Percentiles rank a stretch among this genome's conserved stretches.
Evolutionary conservation across 2,797 vertebrate species (phyloP).

Genomic region (Halcyon leucocephala): DNA sequence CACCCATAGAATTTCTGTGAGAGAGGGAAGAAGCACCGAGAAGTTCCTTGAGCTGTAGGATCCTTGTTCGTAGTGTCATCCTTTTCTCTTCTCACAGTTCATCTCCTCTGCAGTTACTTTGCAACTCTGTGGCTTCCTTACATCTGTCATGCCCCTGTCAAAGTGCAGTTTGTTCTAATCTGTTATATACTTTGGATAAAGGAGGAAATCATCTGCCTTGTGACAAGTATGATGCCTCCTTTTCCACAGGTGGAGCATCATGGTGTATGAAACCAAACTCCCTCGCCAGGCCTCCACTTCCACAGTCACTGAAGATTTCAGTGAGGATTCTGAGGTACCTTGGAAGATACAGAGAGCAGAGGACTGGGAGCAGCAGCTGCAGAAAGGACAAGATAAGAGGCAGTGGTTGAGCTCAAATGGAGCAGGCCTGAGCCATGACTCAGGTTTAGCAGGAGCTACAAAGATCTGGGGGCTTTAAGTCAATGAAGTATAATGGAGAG

Average conservation of each 20-base stretch:
- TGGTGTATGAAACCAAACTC: constrained; percentile 96
- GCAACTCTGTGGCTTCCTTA: background rate
- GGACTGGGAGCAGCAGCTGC: background rate
- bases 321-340: constrained; percentile 92
- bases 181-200: background rate
- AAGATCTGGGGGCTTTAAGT: background rate
- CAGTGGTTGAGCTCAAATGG: background rate
- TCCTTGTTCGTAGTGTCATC: background rate
- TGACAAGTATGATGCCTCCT: background rate
- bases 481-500: background rate
- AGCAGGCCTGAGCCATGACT: background rate
- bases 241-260: constrained; percentile 92
- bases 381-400: background rate
- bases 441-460: background rate
- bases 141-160: background rate
- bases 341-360: background rate
- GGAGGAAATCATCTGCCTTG: background rate
- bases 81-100: background rate
- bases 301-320: constrained; percentile 87
- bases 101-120: background rate
- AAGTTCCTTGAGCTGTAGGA: background rate
- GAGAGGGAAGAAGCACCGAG: background rate
- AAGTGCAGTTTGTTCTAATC: background rate
- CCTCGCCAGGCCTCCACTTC: constrained; percentile 87
- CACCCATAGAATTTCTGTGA: background rate